Percentiles rank a stretch among this genome's conserved stretches.
Evolutionary conservation across 2,113 vertebrate species (phyloP).

Genomic region (Elanoides forficatus): DNA sequence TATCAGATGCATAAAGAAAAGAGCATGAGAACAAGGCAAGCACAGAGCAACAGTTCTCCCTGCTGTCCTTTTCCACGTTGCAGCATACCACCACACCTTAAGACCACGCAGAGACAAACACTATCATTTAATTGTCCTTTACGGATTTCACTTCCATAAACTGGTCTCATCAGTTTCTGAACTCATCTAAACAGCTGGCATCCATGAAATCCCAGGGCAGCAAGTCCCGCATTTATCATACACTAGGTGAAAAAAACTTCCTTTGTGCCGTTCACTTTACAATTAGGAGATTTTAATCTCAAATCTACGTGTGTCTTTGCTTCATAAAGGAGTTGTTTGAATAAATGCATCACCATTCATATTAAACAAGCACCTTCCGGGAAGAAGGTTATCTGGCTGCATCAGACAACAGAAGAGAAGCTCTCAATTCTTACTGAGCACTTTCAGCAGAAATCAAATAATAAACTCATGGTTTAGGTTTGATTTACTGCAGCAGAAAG

Average conservation of each 20-base stretch:
- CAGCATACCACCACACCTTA: neutral
- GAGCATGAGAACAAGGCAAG: neutral
- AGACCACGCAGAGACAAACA: accelerated
- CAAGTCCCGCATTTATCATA: neutral
- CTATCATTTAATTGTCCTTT: neutral
- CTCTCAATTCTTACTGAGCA: neutral
- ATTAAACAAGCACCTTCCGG: neutral
- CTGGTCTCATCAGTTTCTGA: neutral
- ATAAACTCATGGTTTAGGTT: neutral
- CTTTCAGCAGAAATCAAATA: neutral
- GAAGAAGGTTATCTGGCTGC: neutral
- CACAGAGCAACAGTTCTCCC: neutral
- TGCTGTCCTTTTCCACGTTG: neutral
- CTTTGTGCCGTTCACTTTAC: neutral
- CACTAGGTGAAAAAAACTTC: accelerated
- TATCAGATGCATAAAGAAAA: neutral
- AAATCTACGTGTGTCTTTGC: neutral
- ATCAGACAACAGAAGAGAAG: neutral
- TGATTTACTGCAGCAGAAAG: neutral
- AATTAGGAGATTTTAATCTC: neutral
- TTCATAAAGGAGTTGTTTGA: neutral
- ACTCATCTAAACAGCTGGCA: neutral
- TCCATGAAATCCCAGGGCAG: neutral
- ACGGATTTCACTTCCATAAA: neutral
- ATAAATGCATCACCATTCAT: neutral